Evolutionary conservation across 2,888 invertebrate species (phyloP), one percentile per base, ranked within the genome.

Genomic region (Pardosa pseudoannulata): DNA sequence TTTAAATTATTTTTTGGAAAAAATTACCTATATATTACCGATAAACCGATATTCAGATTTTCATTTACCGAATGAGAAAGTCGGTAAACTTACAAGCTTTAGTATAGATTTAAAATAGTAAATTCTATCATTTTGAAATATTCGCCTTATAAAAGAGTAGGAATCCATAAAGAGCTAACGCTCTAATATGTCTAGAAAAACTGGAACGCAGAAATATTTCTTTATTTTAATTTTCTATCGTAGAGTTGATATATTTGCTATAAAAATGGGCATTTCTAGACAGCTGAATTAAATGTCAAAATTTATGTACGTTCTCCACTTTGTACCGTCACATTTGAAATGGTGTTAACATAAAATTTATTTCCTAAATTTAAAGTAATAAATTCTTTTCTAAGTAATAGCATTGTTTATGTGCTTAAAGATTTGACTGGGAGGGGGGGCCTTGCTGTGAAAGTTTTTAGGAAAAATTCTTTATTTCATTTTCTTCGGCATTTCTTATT

Each of bases 271-370:
- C 56, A 56, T 23, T 56, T 56, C 56, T 6, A 56, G 56, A 56
- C 56, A 56, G 56, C 56, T 56, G 56, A 56, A 56, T 56, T 56
- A 56, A 23, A 56, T 56, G 56, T 56, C 56, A 56, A 23, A 56
- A 56, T 56, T 56, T 56, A 56, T 56, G 56, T 56, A 23, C 56
- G 16, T 7, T 11, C 16, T 23, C 56, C 11, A 56, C 56, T 56
- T 19, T 56, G 23, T 56, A 23, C 23, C 56, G 56, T 56, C 56
- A 56, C 56, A 56, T 56, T 56, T 56, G 56, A 56, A 56, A 56
- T 23, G 56, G 56, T 56, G 56, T 56, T 56, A 56, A 56, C 56
- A 23, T 56, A 56, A 56, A 56, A 56, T 56, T 56, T 56, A 56
- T 56, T 56, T 16, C 56, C 56, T 23, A 56, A 56, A 56, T 56